Evolutionary conservation across 2,113 vertebrate species (phyloP).

Genomic region (Psilopsiagon aurifrons): DNA sequence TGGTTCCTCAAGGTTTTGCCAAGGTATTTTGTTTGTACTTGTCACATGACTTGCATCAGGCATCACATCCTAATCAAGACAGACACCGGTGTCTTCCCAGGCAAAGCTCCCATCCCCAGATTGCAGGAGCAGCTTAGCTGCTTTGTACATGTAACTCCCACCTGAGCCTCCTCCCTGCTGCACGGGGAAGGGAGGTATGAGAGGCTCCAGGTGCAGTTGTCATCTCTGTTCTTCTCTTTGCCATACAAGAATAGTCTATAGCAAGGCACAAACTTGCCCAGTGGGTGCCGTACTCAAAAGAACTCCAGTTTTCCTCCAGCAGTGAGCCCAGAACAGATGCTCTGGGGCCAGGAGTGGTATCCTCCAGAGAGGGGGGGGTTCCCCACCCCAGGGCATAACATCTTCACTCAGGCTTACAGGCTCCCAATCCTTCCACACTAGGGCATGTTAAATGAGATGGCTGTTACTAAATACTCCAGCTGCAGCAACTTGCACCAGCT

Average conservation of each 20-base stretch:
- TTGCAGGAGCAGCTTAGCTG: conserved; percentile 34
- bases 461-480: background rate
- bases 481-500: background rate
- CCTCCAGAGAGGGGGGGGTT: background rate
- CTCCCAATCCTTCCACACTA: background rate
- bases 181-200: background rate
- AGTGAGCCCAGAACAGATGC: background rate
- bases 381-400: background rate
- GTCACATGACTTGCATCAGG: conserved; percentile 63
- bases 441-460: background rate
- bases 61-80: conserved; percentile 42
- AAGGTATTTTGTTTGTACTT: conserved; percentile 67
- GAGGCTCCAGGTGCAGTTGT: background rate
- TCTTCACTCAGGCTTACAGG: background rate
- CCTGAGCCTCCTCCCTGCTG: background rate
- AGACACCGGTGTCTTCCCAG: conserved; percentile 48
- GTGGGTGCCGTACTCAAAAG: background rate
- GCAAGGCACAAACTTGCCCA: background rate
- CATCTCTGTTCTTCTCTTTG: background rate
- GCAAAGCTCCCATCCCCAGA: conserved; percentile 35
- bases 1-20: conserved; percentile 66
- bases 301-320: background rate
- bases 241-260: background rate
- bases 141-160: background rate
- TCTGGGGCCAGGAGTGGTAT: background rate